These are phyloP conservation scores for Drosophila neonasuta DNA, from an alignment of 2,888 invertebrate genomes.

Conservation along the genomic window DNA sequence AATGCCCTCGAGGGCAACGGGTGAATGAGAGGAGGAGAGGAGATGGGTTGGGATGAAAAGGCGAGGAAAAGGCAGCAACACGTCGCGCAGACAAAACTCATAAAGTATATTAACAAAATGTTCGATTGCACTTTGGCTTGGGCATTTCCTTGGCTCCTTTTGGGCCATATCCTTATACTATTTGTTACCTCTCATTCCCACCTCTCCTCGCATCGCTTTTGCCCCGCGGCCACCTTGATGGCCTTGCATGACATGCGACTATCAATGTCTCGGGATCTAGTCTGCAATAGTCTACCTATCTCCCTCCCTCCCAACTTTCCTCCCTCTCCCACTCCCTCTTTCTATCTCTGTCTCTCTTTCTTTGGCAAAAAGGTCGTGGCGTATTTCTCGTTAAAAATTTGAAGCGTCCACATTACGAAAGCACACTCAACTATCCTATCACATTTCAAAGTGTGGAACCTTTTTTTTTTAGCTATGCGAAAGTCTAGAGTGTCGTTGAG, in stretches of 20 bases:
- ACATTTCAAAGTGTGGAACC: conserved; percentile 29
- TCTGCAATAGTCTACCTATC: not conserved
- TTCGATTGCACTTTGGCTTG: conserved; percentile 75
- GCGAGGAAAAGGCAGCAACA: conserved; percentile 43
- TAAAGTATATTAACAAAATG: conserved; percentile 74
- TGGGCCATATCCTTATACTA: conserved; percentile 8
- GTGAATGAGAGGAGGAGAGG: not conserved
- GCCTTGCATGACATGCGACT: conserved; percentile 57
- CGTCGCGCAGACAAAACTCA: conserved; percentile 68
- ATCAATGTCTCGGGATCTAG: conserved; percentile 49
- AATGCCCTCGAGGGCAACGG: conserved; percentile 32
- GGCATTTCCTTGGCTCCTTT: not conserved
- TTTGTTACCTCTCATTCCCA: no score
- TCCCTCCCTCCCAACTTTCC: no score
- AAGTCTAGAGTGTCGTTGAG: not conserved
- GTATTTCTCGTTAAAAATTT: conserved; percentile 57
- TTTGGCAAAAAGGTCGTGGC: conserved; percentile 47
- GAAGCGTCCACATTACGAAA: conserved; percentile 28
- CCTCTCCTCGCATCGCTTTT: not conserved
- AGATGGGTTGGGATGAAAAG: not conserved
- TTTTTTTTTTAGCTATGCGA: not conserved
- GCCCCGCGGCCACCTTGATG: conserved; percentile 3
- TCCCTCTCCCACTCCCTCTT: conserved; percentile 4
- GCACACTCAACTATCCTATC: conserved; percentile 38
- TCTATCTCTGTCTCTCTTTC: not conserved